Base-by-base conservation (phyloP, 2,113 vertebrate species). In the Stomatorhinus ivindoensis region DNA sequence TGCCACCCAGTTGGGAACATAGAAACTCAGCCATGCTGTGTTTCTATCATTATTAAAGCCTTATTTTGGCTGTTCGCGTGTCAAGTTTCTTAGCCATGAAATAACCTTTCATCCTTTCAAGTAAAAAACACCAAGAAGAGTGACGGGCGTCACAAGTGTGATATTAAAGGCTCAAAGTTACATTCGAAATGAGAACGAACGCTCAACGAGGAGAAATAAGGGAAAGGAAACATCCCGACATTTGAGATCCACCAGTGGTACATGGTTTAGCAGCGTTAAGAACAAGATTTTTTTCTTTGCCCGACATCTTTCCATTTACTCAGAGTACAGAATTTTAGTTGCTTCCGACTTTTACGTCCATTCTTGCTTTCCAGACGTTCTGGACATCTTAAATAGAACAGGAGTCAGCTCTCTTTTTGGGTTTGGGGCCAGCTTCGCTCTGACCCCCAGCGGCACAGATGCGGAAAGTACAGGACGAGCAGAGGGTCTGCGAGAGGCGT, bases 401-500 rank as follows among this genome's bases (percentile, higher is more conserved):
- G 3, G 98, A 98, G 94, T 99, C 99, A 86, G 97, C 98, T 93
- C 97, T 96, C 93, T 98, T 97, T 92, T 97, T 96, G 0, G 97
- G 97, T 90, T 97, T 98, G 85, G 97, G 97, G 90, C 98, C 97
- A 90, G 93, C 96, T 35, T 97, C 94, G 69, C 97, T 96, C 91
- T 94, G 95, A 93, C 97, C 97, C 88, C 97, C 96, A 4, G 96
- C 95, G 87, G 97, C 93, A 55, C 96, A 96, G 87, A 95, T 93
- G 91, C 95, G 95, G 89, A 96, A 97, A 88, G 95, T 19, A 90
- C 96, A 97, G 31, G 95, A 96, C 1, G 97, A 97, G 92, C 98
- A 99, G 89, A 99, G 95, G 0, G 97, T 98, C 95, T 98, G 96
- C 0, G 98, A 99, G 39, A 99, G 97, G 89, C 98, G 96, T 91